Evolutionary conservation across 23 tunicate species (phyloP).

Genomic region (Ciona savignyi): DNA sequence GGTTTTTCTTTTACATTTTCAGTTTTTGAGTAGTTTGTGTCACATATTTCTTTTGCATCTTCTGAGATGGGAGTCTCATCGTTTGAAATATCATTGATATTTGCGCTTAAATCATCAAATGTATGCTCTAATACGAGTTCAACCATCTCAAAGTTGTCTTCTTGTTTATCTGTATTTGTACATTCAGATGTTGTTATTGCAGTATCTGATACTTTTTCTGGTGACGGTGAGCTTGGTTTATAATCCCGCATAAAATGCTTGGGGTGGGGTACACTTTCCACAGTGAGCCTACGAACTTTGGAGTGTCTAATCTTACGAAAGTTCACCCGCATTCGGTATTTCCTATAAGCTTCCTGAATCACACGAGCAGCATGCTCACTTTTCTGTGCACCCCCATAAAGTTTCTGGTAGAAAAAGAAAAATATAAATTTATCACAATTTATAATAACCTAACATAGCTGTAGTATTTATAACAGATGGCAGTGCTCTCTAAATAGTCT

Average conservation of each 20-base stretch:
- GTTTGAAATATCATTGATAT: neutral
- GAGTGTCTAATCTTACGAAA: conserved; percentile 73
- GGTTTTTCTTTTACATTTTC: neutral
- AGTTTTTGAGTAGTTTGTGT: neutral
- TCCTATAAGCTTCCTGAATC: conserved; percentile 84
- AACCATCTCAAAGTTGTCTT: conserved; percentile 26
- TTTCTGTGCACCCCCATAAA: conserved; percentile 69
- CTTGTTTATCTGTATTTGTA: neutral
- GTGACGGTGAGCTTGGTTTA: neutral
- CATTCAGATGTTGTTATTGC: neutral
- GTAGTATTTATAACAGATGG: neutral
- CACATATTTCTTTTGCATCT: conserved; percentile 1
- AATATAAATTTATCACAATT: neutral
- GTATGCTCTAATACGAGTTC: conserved; percentile 48
- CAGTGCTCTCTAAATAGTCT: no score
- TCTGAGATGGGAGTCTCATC: neutral
- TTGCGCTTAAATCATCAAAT: conserved; percentile 12
- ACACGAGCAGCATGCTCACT: conserved; percentile 84
- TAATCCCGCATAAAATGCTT: neutral
- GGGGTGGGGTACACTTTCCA: conserved; percentile 29
- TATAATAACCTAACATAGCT: neutral
- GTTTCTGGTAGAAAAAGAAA: conserved; percentile 28
- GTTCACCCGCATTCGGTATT: conserved; percentile 59
- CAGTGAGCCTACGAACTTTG: conserved; percentile 64
- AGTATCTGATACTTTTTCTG: neutral